These are phyloP conservation scores for Phymanthus crucifer DNA, from an alignment of 92 coral and sea anemone species.

Conservation along the genomic window DNA sequence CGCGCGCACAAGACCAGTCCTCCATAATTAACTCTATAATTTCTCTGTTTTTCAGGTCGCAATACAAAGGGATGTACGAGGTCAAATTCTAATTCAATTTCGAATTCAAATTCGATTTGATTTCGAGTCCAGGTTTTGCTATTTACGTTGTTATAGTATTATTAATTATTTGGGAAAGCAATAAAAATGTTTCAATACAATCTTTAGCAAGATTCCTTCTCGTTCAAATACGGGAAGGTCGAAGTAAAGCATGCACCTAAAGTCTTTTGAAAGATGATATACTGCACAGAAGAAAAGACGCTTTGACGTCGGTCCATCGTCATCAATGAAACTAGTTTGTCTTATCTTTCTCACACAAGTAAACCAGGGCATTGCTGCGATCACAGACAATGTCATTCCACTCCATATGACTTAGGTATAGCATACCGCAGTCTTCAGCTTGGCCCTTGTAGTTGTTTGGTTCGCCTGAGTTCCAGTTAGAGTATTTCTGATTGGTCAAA, in stretches of 20 bases:
- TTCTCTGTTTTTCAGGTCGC: not conserved
- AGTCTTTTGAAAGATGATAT: too few relatives aligned
- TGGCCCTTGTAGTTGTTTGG: not conserved
- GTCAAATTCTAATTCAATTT: not conserved
- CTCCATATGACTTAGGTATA: not conserved
- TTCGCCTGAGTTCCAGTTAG: constrained; percentile 5
- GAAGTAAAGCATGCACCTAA: too few relatives aligned
- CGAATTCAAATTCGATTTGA: too few relatives aligned
- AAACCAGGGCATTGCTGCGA: not conserved
- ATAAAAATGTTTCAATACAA: not conserved
- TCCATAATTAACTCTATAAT: not conserved
- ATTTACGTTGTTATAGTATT: not conserved
- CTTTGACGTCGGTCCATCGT: too few relatives aligned
- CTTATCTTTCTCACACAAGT: not conserved
- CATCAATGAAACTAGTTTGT: too few relatives aligned
- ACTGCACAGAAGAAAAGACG: too few relatives aligned
- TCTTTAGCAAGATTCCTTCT: too few relatives aligned
- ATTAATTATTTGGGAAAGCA: not conserved
- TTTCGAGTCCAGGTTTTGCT: not conserved
- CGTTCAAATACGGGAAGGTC: too few relatives aligned
- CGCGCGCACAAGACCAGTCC: not conserved
- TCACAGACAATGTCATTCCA: not conserved
- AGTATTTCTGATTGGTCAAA: not conserved
- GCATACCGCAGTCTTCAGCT: constrained; percentile 15
- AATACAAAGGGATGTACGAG: not conserved